A percentile compares a stretch with the other conserved stretches of the same genome.
These are phyloP conservation scores for Burhinus bistriatus DNA, from an alignment of 2,113 vertebrate genomes.

Conservation along the genomic window DNA sequence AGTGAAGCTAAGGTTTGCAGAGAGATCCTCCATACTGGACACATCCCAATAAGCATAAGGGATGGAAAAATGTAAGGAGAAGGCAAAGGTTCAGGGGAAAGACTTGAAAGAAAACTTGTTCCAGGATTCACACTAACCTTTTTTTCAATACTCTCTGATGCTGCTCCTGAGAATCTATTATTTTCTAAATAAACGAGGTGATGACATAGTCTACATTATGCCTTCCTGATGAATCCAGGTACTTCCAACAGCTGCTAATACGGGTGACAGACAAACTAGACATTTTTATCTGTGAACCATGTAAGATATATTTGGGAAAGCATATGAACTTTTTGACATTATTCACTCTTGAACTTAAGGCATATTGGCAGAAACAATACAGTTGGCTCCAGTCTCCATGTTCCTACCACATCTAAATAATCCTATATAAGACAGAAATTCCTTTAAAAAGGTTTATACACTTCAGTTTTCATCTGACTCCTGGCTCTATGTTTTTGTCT, in stretches of 20 bases:
- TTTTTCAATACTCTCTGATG: neutral
- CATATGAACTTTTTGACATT: neutral
- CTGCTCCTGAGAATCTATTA: neutral
- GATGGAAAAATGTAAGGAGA: neutral
- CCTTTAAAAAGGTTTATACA: neutral
- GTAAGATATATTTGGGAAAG: neutral
- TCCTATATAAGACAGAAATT: neutral
- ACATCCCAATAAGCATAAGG: neutral
- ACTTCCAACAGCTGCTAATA: neutral
- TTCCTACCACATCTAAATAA: neutral
- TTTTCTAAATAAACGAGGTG: neutral
- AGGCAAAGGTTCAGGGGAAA: neutral
- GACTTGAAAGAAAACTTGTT: neutral
- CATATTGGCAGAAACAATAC: neutral
- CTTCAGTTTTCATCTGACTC: neutral
- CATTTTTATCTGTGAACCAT: neutral
- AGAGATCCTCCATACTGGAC: neutral
- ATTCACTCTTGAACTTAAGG: neutral
- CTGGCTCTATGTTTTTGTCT: slow-evolving; percentile 6
- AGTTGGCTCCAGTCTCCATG: neutral
- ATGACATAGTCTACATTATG: neutral
- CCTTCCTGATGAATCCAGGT: neutral
- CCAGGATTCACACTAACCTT: neutral
- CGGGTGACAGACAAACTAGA: neutral
- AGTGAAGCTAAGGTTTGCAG: neutral